Evolutionary conservation across 2,888 invertebrate species (phyloP).

Genomic region (Oscheius sp.): DNA sequence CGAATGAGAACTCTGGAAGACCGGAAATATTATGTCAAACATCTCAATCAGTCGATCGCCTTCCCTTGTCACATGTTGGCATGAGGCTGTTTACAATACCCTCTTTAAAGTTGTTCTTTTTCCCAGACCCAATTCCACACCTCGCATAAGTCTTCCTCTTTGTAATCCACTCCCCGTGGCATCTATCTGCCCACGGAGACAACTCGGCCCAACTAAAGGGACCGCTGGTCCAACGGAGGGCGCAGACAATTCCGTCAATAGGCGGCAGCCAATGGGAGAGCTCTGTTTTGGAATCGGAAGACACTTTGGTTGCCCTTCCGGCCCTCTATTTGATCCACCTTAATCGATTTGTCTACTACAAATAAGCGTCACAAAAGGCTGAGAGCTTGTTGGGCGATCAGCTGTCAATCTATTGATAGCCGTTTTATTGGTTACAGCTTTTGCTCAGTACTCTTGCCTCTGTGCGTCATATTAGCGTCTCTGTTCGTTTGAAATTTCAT

Average conservation of each 20-base stretch:
- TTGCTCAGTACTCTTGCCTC: neutral
- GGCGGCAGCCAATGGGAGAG: constrained; percentile 2
- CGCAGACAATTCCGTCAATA: constrained; percentile 34
- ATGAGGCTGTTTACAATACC: neutral
- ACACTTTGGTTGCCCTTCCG: neutral
- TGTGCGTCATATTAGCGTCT: no score
- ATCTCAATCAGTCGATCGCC: no score
- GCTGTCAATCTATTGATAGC: neutral
- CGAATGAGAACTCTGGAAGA: no score
- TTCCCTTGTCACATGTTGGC: neutral
- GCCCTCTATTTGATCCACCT: neutral
- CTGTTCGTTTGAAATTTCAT: no score
- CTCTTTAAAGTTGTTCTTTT: neutral
- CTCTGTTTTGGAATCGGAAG: constrained; percentile 16
- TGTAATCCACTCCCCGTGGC: constrained; percentile 23
- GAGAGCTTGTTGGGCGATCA: neutral
- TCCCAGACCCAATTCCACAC: neutral
- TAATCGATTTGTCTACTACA: neutral
- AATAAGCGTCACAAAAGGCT: neutral
- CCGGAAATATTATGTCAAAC: no score
- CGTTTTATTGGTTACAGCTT: neutral
- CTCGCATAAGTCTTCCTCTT: constrained; percentile 4
- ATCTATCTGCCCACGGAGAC: constrained; percentile 17
- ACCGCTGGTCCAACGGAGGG: constrained; percentile 24
- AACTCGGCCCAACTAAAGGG: constrained; percentile 2